Evolutionary conservation across 1,140 invertebrate species (phyloP).

Genomic region (Mycetomoellerius zeteki): DNA sequence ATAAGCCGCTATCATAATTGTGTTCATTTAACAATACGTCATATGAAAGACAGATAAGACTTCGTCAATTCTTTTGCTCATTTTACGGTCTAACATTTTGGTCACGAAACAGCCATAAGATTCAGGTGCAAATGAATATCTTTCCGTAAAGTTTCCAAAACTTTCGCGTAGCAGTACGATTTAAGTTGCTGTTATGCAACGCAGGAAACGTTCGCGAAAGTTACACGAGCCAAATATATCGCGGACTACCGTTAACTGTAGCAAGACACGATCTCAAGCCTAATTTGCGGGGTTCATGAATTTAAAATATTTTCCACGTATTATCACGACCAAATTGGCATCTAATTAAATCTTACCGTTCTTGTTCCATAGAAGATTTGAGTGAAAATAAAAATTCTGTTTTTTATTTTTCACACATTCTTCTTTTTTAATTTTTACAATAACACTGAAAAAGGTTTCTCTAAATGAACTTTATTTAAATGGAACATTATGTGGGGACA

Average conservation of each 20-base stretch:
- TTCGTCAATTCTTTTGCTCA: conserved; percentile 4
- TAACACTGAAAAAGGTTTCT: background rate
- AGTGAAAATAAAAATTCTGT: background rate
- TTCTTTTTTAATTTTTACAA: background rate
- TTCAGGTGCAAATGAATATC: conserved; percentile 51
- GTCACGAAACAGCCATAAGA: conserved; percentile 48
- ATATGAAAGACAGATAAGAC: background rate
- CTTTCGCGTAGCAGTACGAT: conserved; percentile 25
- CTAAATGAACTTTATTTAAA: conserved; percentile 6
- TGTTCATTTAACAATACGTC: conserved; percentile 7
- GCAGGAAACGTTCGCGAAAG: conserved; percentile 51
- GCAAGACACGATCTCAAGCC: conserved; percentile 50
- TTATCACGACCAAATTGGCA: conserved; percentile 30
- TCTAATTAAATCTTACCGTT: conserved; percentile 37
- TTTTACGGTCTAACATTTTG: conserved; percentile 3
- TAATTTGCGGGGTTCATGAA: conserved; percentile 59
- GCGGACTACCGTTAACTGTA: conserved; percentile 48
- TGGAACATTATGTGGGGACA: background rate
- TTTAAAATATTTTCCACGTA: conserved; percentile 52
- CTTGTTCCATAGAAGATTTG: conserved; percentile 25
- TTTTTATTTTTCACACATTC: background rate
- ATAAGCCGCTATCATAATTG: background rate
- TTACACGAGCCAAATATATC: conserved; percentile 55
- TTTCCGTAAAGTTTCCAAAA: conserved; percentile 35
- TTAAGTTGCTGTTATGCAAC: conserved; percentile 58